These are phyloP conservation scores for Dipus sagitta DNA, from an alignment of 2,797 vertebrate genomes.

Conservation along the genomic window DNA sequence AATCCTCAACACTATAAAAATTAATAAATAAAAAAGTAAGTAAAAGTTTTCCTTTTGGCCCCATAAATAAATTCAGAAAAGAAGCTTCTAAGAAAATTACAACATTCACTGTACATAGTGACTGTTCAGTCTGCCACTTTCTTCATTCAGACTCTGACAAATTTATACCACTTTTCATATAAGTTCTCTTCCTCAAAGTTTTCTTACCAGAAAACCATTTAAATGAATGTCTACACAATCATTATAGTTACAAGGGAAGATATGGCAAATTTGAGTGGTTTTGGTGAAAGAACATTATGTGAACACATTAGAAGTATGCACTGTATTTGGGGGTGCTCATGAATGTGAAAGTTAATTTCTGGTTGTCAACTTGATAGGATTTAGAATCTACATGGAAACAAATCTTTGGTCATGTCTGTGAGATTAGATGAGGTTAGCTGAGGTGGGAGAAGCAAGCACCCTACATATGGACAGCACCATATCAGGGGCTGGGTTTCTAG, in stretches of 20 bases:
- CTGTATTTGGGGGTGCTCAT: neutral
- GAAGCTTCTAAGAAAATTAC: neutral
- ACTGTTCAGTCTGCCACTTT: neutral
- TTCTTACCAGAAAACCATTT: neutral
- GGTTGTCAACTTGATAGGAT: too few relatives aligned
- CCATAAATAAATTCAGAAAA: neutral
- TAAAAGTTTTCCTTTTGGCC: neutral
- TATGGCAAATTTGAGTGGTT: neutral
- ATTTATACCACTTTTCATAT: neutral
- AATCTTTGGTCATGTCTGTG: too few relatives aligned
- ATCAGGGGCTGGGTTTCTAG: too few relatives aligned
- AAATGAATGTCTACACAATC: neutral
- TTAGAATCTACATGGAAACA: too few relatives aligned
- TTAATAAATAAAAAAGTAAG: neutral
- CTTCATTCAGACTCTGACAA: neutral
- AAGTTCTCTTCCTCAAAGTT: neutral
- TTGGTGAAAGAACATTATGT: neutral
- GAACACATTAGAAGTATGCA: neutral
- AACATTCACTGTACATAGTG: neutral
- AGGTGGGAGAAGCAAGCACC: too few relatives aligned
- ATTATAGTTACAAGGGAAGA: neutral
- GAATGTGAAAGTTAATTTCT: too few relatives aligned
- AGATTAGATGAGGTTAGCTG: too few relatives aligned
- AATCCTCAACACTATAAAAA: neutral
- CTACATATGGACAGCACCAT: too few relatives aligned